Evolutionary conservation across 2,888 invertebrate species (phyloP), one percentile per base, ranked within the genome.

Genomic region (Dynastes tityus): DNA sequence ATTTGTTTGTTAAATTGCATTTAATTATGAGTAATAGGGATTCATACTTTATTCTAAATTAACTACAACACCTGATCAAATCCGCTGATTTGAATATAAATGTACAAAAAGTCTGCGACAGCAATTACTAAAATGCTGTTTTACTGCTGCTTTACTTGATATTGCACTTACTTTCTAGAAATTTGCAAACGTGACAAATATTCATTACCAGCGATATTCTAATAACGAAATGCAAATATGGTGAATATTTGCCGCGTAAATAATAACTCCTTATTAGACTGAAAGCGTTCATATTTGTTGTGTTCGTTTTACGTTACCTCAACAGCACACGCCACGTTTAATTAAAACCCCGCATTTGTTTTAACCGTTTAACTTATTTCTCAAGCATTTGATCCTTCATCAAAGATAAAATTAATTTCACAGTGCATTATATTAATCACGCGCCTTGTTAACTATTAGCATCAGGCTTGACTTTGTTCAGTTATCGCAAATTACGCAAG

Each of bases 321-420:
- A 29, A 63, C 29, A 32, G 22, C 29, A 13, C 32, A 63, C 63
- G 63, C 63, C 32, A 63, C 63, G 63, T 13, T 63, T 63, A 63
- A 63, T 63, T 63, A 63, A 63, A 63, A 63, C 63, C 11, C 29
- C 27, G 63, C 29, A 63, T 63, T 63, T 32, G 63, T 63, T 63
- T 63, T 63, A 63, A 63, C 27, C 63, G 37, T 63, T 63, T 37
- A 63, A 63, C 29, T 29, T 63, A 63, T 63, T 63, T 63, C 63
- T 63, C 27, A 29, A 63, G 63, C 9, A 63, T 13, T 63, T 27
- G 63, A 63, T 63, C 63, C 27, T 63, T 11, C 29, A 63, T 27
- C 63, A 63, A 55, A 63, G 63, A 63, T 63, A 63, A 63, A 63
- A 63, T 63, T 63, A 63, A 32, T 63, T 55, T 55, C 55, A n/a